Conservation (phyloP, 2,797 vertebrate genomes). For the Tinamus major region DNA sequence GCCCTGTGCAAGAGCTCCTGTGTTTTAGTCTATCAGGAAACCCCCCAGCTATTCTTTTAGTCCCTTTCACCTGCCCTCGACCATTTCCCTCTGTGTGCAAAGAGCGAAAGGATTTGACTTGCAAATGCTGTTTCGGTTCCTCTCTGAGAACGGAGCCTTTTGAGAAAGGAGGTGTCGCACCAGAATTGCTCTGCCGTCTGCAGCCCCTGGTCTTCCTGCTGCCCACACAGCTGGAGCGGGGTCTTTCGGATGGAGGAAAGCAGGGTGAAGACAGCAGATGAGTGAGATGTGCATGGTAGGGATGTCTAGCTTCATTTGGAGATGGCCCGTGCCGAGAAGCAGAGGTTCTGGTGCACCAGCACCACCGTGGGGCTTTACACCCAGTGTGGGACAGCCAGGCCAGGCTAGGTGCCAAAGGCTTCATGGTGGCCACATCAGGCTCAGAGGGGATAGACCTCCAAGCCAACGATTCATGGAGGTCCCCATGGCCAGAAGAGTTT, state of each 20-base stretch:
- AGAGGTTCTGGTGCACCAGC: too few relatives aligned
- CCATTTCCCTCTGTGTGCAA: neutral
- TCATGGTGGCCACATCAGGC: too few relatives aligned
- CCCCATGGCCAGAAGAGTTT: neutral
- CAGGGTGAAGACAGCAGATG: neutral
- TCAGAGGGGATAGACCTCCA: neutral
- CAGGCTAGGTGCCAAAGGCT: neutral
- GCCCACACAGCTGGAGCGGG: too few relatives aligned
- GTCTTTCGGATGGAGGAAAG: neutral
- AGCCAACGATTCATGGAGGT: neutral
- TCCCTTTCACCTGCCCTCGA: neutral
- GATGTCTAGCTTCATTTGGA: neutral
- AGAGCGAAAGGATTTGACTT: slow-evolving; percentile 24
- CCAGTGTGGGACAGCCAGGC: too few relatives aligned
- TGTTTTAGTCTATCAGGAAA: neutral
- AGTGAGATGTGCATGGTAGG: neutral
- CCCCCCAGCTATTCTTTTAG: neutral
- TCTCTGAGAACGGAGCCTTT: fast-evolving
- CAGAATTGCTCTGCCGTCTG: neutral
- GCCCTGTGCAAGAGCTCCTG: neutral
- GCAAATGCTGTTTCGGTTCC: slow-evolving; percentile 35
- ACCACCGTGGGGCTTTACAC: neutral
- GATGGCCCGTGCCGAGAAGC: neutral
- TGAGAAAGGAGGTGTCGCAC: fast-evolving
- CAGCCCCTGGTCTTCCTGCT: too few relatives aligned